Evolutionary conservation across 2,888 invertebrate genomes (phyloP), one percentile per base, ranked within the genome.

Genomic region (Adineta ricciae): DNA sequence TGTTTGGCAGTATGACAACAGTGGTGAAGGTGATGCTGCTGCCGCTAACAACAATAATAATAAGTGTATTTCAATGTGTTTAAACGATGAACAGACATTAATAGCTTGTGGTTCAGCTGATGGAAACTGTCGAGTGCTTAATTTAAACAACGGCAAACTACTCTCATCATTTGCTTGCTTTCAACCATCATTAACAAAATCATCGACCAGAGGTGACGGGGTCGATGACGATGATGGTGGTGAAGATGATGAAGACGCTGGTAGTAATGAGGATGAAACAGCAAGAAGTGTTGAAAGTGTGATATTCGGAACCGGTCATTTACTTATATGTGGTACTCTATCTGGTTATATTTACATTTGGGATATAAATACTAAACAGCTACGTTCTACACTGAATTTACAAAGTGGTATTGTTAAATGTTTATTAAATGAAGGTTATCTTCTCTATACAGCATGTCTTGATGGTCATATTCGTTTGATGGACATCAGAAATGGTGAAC

Each of bases 381-480:
- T 78, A 41, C 38, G 78, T n/a, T 8, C 41, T 8, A 78, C 41
- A 41, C 38, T 78, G 24, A 78, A 78, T 78, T 11, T 41, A 41
- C 38, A 78, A 41, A 78, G 78, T 78, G 78, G 78, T n/a, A 78
- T 78, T 78, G 78, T 78, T 78, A 38, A 78, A 78, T 78, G 41
- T 78, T 3, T 64, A 4, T n/a, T 78, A n/a, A 78, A 41, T 38
- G 78, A 78, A 16, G 38, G 41, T n/a, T 41, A 38, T 41, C n/a
- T 41, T 24, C 41, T 78, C 1, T 78, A 78, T 38, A 36, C 78
- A 24, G 78, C 78, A 8, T 78, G 78, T 78, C 41, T 78, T 41
- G 78, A 78, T 78, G 78, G 78, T 78, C 78, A 78, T 78, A 78
- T 78, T 78, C 38, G 41, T 41, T 41, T 78, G 3, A 36, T 78